Evolutionary conservation across 2,113 vertebrate species (phyloP).

Genomic region (Chloroceryle aenea): DNA sequence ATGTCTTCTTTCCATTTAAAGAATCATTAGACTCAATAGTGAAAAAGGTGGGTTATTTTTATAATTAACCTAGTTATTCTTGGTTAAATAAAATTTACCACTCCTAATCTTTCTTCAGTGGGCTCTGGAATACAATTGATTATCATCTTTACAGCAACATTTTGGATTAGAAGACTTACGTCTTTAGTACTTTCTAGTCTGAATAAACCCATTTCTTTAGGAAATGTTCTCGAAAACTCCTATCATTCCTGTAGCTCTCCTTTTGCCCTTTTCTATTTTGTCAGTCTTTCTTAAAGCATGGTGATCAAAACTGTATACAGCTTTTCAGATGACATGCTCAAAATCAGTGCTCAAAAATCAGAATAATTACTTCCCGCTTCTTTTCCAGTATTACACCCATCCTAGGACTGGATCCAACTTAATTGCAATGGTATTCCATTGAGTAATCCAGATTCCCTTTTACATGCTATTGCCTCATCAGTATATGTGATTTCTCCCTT

Average conservation of each 20-base stretch:
- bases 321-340: conserved; percentile 19
- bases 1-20: not conserved
- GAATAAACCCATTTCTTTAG: conserved; percentile 40
- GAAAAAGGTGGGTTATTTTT: not conserved
- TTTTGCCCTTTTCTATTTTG: not conserved
- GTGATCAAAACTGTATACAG: conserved; percentile 4
- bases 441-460: not conserved
- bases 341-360: not conserved
- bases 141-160: conserved; percentile 22
- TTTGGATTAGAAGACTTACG: conserved; percentile 32
- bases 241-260: not conserved
- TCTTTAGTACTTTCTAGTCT: conserved; percentile 37
- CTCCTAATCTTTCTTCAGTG: not conserved
- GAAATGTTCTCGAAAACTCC: conserved; percentile 10
- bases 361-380: conserved; percentile 11
- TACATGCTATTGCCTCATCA: not conserved
- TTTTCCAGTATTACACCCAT: not conserved
- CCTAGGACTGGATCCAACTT: not conserved
- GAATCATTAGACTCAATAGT: not conserved
- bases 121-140: conserved; percentile 24
- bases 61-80: not conserved
- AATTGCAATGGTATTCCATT: not conserved
- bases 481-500: not conserved
- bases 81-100: conserved; percentile 7
- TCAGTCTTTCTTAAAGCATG: not conserved